phyloP scores from a whole-genome alignment of 2,797 vertebrate genomes.

The Xenopus petersii region DNA sequence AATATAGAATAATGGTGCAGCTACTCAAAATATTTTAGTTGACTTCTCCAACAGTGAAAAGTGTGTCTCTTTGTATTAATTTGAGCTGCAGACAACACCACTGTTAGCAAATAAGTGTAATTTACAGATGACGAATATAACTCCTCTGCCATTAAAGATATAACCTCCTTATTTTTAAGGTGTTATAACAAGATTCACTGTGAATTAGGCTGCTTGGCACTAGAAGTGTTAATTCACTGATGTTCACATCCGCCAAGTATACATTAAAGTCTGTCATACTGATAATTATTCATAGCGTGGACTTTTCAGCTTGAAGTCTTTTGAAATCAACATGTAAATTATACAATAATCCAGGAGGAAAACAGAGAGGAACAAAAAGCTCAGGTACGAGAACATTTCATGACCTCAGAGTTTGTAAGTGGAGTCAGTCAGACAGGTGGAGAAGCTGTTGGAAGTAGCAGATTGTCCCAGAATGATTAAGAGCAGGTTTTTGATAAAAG shows the following conservation, averaged over 20 bases:
- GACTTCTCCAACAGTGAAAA: no score
- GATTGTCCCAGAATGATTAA: slow-evolving; percentile 36
- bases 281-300: neutral
- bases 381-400: neutral
- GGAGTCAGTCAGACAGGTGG: slow-evolving; percentile 1
- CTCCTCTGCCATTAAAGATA: no score
- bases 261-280: neutral
- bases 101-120: no score
- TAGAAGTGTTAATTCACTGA: neutral
- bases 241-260: neutral
- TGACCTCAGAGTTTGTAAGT: slow-evolving; percentile 1
- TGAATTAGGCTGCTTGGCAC: neutral
- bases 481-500: slow-evolving; percentile 21
- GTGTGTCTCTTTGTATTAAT: no score
- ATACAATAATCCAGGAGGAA: neutral
- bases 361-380: neutral
- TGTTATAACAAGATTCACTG: neutral
- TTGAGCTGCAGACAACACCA: no score
- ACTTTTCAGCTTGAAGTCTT: neutral
- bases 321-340: slow-evolving; percentile 2
- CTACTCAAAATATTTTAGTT: no score
- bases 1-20: no score
- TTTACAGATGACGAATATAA: no score
- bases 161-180: no score
- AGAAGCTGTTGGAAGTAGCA: slow-evolving; percentile 9